Evolutionary conservation across 35 echinoderm and acorn worm genomes (phyloP).

Genomic region (Lytechinus variegatus): DNA sequence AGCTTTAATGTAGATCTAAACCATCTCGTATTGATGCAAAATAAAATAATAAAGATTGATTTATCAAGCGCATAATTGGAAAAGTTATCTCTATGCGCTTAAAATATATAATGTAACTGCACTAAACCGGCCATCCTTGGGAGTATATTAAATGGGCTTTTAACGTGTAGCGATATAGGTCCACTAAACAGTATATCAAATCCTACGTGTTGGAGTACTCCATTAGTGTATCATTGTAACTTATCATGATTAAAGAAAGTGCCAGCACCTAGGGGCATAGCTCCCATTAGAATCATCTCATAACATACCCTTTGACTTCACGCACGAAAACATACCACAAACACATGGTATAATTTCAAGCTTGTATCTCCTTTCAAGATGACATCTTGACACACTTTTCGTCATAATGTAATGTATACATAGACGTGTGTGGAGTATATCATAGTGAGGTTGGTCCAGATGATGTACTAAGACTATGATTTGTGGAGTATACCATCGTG

Average conservation of each 20-base stretch:
- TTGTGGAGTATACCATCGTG: too few relatives aligned
- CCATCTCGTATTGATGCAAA: too few relatives aligned
- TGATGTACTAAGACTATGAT: not conserved
- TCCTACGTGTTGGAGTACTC: not conserved
- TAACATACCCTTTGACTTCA: not conserved
- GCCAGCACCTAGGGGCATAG: not conserved
- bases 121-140: not conserved
- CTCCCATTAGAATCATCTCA: not conserved
- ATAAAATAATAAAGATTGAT: too few relatives aligned
- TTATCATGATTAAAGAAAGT: not conserved
- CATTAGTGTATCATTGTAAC: not conserved
- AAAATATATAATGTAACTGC: too few relatives aligned
- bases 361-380: not conserved
- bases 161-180: not conserved
- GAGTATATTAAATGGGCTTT: constrained; percentile 19
- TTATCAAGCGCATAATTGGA: too few relatives aligned
- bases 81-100: too few relatives aligned
- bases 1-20: not conserved
- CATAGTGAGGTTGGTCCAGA: not conserved
- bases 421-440: not conserved
- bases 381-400: not conserved
- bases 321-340: not conserved
- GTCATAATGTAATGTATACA: not conserved
- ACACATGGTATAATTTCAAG: not conserved
- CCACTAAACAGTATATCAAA: not conserved